These are phyloP conservation scores for Coilia nasus DNA, from an alignment of 2,797 vertebrate genomes.

Conservation along the genomic window DNA sequence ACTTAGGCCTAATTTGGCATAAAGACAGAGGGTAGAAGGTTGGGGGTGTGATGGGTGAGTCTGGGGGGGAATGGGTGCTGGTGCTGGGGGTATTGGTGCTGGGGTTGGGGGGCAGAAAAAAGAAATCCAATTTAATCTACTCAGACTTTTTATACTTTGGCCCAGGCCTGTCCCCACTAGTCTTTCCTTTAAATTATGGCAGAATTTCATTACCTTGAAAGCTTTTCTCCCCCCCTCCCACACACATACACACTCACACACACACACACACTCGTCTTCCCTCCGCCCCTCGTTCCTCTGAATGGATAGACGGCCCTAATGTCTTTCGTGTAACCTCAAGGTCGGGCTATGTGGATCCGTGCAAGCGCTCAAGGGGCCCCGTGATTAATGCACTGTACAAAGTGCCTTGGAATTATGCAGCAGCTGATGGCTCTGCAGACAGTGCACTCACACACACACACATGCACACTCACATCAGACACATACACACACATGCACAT, in stretches of 20 bases:
- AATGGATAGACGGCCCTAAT: constrained; percentile 80
- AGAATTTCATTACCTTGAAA: constrained; percentile 89
- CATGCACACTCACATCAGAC: constrained; percentile 37
- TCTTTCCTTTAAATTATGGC: constrained; percentile 83
- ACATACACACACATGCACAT: constrained; percentile 28
- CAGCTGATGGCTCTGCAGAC: constrained; percentile 69
- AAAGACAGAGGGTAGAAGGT: constrained; percentile 58
- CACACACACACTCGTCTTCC: constrained; percentile 17
- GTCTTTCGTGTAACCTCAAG: constrained; percentile 85
- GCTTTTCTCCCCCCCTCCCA: constrained; percentile 63
- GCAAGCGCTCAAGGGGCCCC: constrained; percentile 74
- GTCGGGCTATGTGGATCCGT: constrained; percentile 79
- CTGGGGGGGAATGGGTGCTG: no score
- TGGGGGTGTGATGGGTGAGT: constrained; percentile 6
- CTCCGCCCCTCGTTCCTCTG: constrained; percentile 71
- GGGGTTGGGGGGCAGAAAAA: constrained; percentile 54
- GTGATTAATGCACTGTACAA: constrained; percentile 84
- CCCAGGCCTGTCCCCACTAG: constrained; percentile 76
- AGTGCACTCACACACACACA: constrained; percentile 55
- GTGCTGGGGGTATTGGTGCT: neutral
- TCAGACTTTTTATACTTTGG: constrained; percentile 50
- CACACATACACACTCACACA: no score
- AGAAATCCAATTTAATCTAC: constrained; percentile 82
- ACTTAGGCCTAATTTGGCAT: constrained; percentile 84
- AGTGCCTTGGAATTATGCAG: constrained; percentile 76